Evolutionary conservation across 2,113 vertebrate species (phyloP), one percentile per base, ranked within the genome.

Genomic region (Mus pahari): DNA sequence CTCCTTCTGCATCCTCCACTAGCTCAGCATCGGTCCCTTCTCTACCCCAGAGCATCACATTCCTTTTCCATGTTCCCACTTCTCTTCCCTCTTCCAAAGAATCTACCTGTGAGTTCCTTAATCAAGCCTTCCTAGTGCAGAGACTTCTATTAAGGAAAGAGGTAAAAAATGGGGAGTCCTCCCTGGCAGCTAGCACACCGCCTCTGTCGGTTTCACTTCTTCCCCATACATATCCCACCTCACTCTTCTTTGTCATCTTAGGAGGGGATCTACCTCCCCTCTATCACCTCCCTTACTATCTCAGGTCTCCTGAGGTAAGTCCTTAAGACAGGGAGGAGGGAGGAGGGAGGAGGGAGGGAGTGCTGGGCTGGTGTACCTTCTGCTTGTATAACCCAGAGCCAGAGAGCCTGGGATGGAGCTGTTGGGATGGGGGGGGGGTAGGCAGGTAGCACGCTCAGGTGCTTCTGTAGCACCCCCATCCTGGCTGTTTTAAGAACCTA

Each of bases 101-200:
- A 39, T 33, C 84, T 66, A 22, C n/a, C 14, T 79, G 50, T 68
- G 60, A 42, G 31, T 48, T 94, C 70, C 82, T 83, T 53, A 62
- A 42, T 89, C 53, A 89, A 91, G 86, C 74, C 90, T 26, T 91
- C 42, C 64, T 79, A 91, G 58, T 70, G 90, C 73, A 58, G 39
- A 22, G 33, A 60, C 91, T 83, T 77, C 68, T 68, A 14, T 58
- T 28, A n/a, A 17, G 36, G 75, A 90, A 60, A 71, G 86, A 62
- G 0, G 5, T 60, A 71, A 94, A 94, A 96, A 79, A 5, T 9
- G 22, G 12, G 68, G 20, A 7, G 55, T 88, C 50, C 33, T 39
- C 92, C n/a, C 31, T 62, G 10, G 45, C 26, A 79, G 55, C 68
- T 33, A 42, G 73, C 28, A 53, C 48, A 19, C 33, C 58, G 92